phyloP scores from a whole-genome alignment of 2,888 invertebrate genomes.

The Nasonia oneida region DNA sequence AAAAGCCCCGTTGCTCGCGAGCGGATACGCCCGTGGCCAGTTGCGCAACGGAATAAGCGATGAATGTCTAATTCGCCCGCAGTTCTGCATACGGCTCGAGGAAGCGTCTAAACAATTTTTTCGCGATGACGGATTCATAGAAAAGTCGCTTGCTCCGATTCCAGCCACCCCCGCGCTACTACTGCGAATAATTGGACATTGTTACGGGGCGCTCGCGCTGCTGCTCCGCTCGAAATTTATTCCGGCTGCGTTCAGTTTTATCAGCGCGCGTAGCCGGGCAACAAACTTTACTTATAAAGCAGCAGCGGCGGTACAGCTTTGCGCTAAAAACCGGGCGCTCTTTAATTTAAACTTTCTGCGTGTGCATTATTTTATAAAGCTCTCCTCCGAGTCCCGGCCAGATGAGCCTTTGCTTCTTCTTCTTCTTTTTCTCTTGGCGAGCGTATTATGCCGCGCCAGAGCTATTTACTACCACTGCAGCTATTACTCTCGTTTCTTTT shows the following conservation, averaged over 20 bases:
- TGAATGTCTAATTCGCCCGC: too few species aligned
- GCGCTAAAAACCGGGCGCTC: not conserved
- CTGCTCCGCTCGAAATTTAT: not conserved
- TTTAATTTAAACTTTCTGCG: slow-evolving; percentile 21
- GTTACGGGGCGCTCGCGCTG: too few species aligned
- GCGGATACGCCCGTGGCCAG: not conserved
- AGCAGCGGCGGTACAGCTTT: not conserved
- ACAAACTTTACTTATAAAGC: not conserved
- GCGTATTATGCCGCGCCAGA: slow-evolving; percentile 40
- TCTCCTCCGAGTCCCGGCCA: too few species aligned
- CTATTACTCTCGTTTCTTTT: slow-evolving; percentile 50
- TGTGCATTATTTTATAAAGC: too few species aligned
- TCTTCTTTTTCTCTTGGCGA: slow-evolving; percentile 14
- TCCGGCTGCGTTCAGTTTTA: not conserved
- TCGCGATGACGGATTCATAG: too few species aligned
- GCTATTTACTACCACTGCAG: slow-evolving; percentile 51
- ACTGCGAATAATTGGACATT: too few species aligned
- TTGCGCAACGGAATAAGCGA: not conserved
- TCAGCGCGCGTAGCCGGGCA: not conserved
- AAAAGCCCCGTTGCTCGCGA: not conserved
- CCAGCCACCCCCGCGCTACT: not conserved
- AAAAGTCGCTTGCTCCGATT: too few species aligned
- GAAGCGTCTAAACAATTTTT: too few species aligned
- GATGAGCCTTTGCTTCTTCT: not conserved
- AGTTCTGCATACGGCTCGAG: too few species aligned